A percentile compares a stretch with the other conserved stretches of the same genome.
These are phyloP conservation scores for Buceros bicornis DNA, from an alignment of 2,797 vertebrate genomes.

Conservation along the genomic window DNA sequence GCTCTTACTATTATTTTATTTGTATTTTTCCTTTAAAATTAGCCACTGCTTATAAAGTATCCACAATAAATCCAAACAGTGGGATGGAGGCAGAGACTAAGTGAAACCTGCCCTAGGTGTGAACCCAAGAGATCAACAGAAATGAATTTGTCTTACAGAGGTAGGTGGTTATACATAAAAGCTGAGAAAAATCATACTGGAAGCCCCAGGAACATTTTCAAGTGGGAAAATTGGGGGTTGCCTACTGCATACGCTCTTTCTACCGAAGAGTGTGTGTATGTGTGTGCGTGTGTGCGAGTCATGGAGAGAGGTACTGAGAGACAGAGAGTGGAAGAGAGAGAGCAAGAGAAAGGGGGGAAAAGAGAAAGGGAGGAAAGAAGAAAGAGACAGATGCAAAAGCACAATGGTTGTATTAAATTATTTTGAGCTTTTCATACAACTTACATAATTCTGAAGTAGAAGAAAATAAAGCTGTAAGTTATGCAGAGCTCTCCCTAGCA, in stretches of 20 bases:
- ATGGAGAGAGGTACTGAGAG: not conserved
- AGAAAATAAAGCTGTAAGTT: conserved; percentile 63
- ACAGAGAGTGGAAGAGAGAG: not conserved
- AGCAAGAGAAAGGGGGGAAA: not conserved
- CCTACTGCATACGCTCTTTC: not conserved
- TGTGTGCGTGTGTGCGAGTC: not conserved
- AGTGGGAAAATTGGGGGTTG: not conserved
- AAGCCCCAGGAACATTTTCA: not conserved
- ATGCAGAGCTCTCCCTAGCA: conserved; percentile 42
- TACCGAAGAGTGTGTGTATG: not conserved
- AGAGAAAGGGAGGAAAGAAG: not conserved
- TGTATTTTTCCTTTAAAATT: not conserved
- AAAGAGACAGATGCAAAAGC: not conserved
- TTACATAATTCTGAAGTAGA: conserved; percentile 50
- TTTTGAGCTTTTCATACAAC: conserved; percentile 9
- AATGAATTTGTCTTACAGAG: conserved; percentile 44
- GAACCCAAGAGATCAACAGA: conserved; percentile 36
- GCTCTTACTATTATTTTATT: not conserved
- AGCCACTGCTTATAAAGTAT: not conserved
- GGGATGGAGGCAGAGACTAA: not conserved
- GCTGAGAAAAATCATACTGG: conserved; percentile 31
- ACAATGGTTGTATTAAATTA: not conserved
- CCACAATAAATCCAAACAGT: not conserved
- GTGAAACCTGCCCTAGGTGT: conserved; percentile 24
- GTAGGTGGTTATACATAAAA: conserved; percentile 23